A percentile compares a stretch with the other conserved stretches of the same genome.
phyloP scores from a whole-genome alignment of 2,797 vertebrate species.

The Pelobates cultripes region DNA sequence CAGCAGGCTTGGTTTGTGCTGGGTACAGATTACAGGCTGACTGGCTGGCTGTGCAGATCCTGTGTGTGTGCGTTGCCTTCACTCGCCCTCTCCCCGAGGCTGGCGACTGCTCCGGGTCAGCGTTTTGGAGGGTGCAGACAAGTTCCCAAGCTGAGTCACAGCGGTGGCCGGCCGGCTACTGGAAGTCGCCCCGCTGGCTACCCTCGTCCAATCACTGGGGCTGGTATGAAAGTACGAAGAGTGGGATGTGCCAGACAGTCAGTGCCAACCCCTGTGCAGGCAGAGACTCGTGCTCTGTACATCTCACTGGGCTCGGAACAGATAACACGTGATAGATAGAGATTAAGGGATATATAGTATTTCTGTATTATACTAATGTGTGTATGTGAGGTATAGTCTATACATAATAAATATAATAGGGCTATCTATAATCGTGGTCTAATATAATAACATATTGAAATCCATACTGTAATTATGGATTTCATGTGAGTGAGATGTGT shows the following conservation, averaged over 20 bases:
- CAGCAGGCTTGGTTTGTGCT: background rate
- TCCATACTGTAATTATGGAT: too few relatives aligned
- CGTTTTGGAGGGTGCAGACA: too few relatives aligned
- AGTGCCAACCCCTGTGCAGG: conserved; percentile 7
- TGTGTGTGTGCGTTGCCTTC: conserved; percentile 3
- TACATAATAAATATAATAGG: too few relatives aligned
- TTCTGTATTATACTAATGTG: too few relatives aligned
- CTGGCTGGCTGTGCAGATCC: background rate
- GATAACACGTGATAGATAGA: too few relatives aligned
- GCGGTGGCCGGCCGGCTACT: conserved; percentile 16
- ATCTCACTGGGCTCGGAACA: too few relatives aligned
- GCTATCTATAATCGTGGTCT: too few relatives aligned
- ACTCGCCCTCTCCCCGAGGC: background rate
- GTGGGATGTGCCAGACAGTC: conserved; percentile 30
- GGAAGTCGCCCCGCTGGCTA: conserved; percentile 19
- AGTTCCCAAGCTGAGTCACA: background rate
- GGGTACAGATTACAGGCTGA: background rate
- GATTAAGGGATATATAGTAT: too few relatives aligned
- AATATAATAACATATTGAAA: too few relatives aligned
- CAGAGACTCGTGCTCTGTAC: background rate
- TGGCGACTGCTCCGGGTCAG: background rate
- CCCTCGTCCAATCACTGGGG: conserved; percentile 7
- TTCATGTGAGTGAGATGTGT: too few relatives aligned
- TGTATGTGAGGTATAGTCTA: too few relatives aligned
- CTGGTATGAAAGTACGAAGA: background rate